Evolutionary conservation across 1,140 invertebrate species (phyloP).

Genomic region (Zaprionus tsacasi): DNA sequence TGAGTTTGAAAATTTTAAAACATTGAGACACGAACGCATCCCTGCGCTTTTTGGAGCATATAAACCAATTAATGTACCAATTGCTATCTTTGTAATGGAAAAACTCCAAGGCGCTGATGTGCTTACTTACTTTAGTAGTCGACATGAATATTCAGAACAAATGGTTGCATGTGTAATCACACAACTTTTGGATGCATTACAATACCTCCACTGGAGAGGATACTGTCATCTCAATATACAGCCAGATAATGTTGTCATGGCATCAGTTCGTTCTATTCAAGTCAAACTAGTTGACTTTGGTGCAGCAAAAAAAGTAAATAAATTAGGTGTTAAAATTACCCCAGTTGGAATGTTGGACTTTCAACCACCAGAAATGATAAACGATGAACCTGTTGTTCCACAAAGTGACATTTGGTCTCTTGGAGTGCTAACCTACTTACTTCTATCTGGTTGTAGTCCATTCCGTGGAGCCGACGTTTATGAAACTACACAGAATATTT

Average conservation of each 20-base stretch:
- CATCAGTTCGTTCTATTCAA: slow-evolving; percentile 92
- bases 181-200: slow-evolving; percentile 93
- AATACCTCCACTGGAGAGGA: slow-evolving; percentile 97
- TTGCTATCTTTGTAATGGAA: slow-evolving; percentile 92
- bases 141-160: slow-evolving; percentile 95
- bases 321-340: slow-evolving; percentile 90
- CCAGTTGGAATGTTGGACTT: slow-evolving; percentile 85
- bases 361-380: slow-evolving; percentile 95
- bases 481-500: slow-evolving; percentile 96
- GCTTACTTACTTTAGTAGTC: slow-evolving; percentile 93
- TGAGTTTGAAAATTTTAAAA: slow-evolving; percentile 93
- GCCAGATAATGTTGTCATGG: slow-evolving; percentile 98
- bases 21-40: slow-evolving; percentile 93
- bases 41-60: slow-evolving; percentile 90
- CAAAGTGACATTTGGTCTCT: slow-evolving; percentile 98
- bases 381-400: slow-evolving; percentile 92
- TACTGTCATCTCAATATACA: slow-evolving; percentile 97
- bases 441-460: slow-evolving; percentile 96
- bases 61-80: slow-evolving; percentile 87
- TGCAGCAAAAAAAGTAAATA: slow-evolving; percentile 91
- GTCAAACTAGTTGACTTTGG: slow-evolving; percentile 97
- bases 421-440: slow-evolving; percentile 96
- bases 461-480: slow-evolving; percentile 93
- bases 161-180: slow-evolving; percentile 93
- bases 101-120: slow-evolving; percentile 96